These are phyloP conservation scores for Dicroscelio sp. DNA, from an alignment of 2,888 invertebrate genomes.

Conservation along the genomic window DNA sequence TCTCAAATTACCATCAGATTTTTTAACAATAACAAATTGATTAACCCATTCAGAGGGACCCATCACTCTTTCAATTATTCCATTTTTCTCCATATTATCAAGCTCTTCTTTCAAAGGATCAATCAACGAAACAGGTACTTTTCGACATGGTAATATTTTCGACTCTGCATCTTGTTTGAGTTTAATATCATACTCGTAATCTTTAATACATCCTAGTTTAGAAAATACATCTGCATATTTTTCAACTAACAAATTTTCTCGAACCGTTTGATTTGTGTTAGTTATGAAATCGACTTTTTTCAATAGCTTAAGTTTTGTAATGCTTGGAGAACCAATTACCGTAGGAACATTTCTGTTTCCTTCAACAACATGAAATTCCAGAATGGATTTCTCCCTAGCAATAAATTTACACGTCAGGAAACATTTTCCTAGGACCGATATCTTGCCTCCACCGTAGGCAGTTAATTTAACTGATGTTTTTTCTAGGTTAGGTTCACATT, in stretches of 20 bases:
- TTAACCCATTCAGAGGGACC: conserved; percentile 85
- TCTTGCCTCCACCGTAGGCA: conserved; percentile 49
- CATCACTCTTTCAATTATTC: conserved; percentile 76
- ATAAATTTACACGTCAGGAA: conserved; percentile 57
- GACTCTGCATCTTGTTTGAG: conserved; percentile 73
- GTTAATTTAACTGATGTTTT: conserved; percentile 37
- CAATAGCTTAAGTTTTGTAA: conserved; percentile 34
- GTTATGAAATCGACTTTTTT: conserved; percentile 11
- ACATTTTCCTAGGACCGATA: conserved; percentile 47
- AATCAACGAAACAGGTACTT: conserved; percentile 73
- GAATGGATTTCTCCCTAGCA: conserved; percentile 1
- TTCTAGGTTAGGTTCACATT: conserved; percentile 34
- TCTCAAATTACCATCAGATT: conserved; percentile 78
- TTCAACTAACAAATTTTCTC: neutral
- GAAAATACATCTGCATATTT: conserved; percentile 60
- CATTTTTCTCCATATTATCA: conserved; percentile 48
- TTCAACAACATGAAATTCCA: conserved; percentile 51
- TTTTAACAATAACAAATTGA: conserved; percentile 71
- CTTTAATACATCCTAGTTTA: conserved; percentile 77
- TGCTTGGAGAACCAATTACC: conserved; percentile 38
- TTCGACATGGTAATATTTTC: conserved; percentile 52
- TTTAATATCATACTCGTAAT: conserved; percentile 78
- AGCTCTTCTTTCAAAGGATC: conserved; percentile 71
- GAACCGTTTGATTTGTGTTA: neutral
- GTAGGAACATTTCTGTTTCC: conserved; percentile 34